These are phyloP conservation scores for Thaumetopoea pityocampa DNA, from an alignment of 1,140 invertebrate genomes.

Conservation along the genomic window DNA sequence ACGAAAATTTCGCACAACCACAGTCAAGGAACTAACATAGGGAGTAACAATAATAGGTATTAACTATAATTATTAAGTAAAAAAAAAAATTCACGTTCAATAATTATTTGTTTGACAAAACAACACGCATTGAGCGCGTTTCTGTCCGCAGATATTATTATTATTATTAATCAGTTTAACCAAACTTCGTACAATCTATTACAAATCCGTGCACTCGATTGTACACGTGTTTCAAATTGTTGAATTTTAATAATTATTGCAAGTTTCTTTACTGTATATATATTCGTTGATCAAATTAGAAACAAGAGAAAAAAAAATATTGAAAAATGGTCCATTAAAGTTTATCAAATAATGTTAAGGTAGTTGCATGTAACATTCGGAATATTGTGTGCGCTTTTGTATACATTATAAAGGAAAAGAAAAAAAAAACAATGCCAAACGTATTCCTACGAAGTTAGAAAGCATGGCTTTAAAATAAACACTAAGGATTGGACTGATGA, in stretches of 20 bases:
- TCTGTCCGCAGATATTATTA: no score
- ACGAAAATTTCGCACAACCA: slow-evolving; percentile 69
- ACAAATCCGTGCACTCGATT: not conserved
- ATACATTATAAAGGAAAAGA: slow-evolving; percentile 33
- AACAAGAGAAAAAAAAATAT: no score
- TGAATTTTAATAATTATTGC: slow-evolving; percentile 8
- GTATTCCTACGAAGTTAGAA: slow-evolving; percentile 54
- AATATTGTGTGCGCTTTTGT: slow-evolving; percentile 47
- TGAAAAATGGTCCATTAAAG: slow-evolving; percentile 71
- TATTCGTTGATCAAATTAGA: slow-evolving; percentile 40
- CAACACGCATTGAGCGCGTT: no score
- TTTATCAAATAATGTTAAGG: slow-evolving; percentile 61
- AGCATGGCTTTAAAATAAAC: slow-evolving; percentile 57
- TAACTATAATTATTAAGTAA: slow-evolving; percentile 33
- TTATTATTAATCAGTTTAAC: no score
- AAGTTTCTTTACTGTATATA: slow-evolving; percentile 34
- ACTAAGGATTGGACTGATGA: slow-evolving; percentile 47
- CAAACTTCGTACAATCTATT: slow-evolving; percentile 7
- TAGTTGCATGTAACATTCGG: slow-evolving; percentile 48
- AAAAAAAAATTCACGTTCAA: no score
- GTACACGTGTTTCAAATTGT: slow-evolving; percentile 6
- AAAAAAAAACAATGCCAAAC: slow-evolving; percentile 47
- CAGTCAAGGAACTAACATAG: slow-evolving; percentile 66
- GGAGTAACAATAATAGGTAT: slow-evolving; percentile 52
- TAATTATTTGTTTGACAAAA: no score